Percentiles rank a stretch among this genome's conserved stretches.
These are phyloP conservation scores for Unio pictorum DNA, from an alignment of 2,888 invertebrate genomes.

Conservation along the genomic window DNA sequence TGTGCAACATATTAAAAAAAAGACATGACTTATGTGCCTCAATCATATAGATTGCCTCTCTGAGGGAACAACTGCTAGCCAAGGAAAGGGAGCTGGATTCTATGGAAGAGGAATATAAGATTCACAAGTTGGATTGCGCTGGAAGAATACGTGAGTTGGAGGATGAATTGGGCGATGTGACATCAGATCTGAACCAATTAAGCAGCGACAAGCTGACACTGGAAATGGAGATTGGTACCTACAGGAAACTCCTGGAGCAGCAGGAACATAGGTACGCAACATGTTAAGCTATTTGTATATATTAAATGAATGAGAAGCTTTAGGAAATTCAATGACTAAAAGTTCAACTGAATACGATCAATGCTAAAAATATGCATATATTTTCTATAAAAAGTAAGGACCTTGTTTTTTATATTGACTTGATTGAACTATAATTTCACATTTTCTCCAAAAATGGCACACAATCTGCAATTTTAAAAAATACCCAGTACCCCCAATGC, in stretches of 20 bases:
- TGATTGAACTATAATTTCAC: too few species aligned
- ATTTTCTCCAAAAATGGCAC: too few species aligned
- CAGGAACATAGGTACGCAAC: constrained; percentile 72
- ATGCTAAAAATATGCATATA: too few species aligned
- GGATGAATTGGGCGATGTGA: constrained; percentile 33
- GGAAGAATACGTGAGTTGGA: constrained; percentile 26
- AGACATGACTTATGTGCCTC: neutral
- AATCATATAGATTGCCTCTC: constrained; percentile 16
- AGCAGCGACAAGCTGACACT: constrained; percentile 73
- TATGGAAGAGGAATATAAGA: constrained; percentile 31
- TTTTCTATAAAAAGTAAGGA: too few species aligned
- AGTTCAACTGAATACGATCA: too few species aligned
- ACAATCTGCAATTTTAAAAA: too few species aligned
- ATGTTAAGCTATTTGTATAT: too few species aligned
- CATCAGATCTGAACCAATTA: constrained; percentile 45
- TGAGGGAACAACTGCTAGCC: constrained; percentile 21
- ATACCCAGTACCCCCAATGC: too few species aligned
- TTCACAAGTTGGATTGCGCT: constrained; percentile 23
- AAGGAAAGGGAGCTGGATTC: constrained; percentile 26
- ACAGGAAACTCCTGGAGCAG: constrained; percentile 74
- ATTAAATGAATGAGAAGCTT: too few species aligned
- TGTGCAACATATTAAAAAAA: neutral
- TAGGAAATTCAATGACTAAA: too few species aligned
- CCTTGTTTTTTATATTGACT: too few species aligned
- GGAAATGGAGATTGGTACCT: constrained; percentile 75